Conservation (phyloP, 2,113 vertebrate species). For the Mus spicilegus region DNA sequence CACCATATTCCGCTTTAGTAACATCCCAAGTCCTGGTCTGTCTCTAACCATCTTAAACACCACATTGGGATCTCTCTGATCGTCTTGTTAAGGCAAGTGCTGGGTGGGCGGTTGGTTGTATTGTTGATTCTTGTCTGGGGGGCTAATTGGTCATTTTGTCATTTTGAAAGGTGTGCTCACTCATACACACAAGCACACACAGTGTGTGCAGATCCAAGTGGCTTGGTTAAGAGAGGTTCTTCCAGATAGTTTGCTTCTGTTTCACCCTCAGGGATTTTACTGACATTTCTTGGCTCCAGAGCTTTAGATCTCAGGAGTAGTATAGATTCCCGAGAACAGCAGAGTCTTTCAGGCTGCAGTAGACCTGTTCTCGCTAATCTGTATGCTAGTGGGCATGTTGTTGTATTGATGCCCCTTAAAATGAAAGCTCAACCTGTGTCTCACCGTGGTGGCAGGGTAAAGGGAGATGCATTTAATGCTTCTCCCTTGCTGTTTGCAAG, state of each 20-base stretch:
- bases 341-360: neutral
- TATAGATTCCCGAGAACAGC: neutral
- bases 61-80: neutral
- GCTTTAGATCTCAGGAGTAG: neutral
- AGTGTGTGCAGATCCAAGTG: neutral
- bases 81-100: neutral
- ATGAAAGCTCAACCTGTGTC: neutral
- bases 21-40: neutral
- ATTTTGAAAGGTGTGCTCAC: neutral
- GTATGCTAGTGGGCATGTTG: neutral
- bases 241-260: conserved; percentile 18
- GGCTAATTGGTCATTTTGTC: neutral
- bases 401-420: neutral
- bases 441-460: neutral
- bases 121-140: neutral
- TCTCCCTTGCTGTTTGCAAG: neutral
- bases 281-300: neutral
- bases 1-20: neutral
- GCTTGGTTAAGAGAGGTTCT: conserved; percentile 16
- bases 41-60: neutral
- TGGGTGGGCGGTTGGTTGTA: neutral
- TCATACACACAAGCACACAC: neutral
- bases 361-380: neutral
- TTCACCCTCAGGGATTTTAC: neutral
- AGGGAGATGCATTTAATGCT: neutral